Evolutionary conservation across 1,140 invertebrate species (phyloP).

Genomic region (Telenomus remus): DNA sequence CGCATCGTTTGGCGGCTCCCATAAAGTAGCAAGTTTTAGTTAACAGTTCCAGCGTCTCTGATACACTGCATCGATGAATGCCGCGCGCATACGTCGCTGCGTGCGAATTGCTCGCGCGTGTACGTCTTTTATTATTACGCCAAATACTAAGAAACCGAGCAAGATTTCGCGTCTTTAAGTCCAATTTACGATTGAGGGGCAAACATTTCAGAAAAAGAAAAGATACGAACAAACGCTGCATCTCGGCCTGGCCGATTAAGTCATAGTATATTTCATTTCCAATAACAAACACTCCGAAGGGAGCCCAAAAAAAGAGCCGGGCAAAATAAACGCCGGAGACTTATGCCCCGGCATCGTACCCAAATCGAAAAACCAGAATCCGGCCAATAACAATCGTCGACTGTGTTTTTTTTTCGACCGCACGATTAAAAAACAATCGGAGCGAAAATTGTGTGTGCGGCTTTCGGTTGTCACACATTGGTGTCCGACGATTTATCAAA

Average conservation of each 20-base stretch:
- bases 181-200: conserved; percentile 37
- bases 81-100: neutral
- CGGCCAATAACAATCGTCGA: conserved; percentile 8
- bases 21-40: conserved; percentile 30
- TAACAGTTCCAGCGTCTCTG: conserved; percentile 34
- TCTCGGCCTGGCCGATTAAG: conserved; percentile 38
- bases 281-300: conserved; percentile 10
- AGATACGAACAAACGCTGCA: no score
- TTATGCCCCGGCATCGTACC: neutral
- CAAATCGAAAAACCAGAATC: conserved; percentile 24
- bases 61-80: conserved; percentile 27
- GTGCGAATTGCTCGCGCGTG: conserved; percentile 2
- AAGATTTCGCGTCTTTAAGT: conserved; percentile 34
- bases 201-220: conserved; percentile 33
- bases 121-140: conserved; percentile 38
- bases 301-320: neutral
- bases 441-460: conserved; percentile 5
- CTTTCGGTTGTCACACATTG: conserved; percentile 3
- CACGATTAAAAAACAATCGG: conserved; percentile 24
- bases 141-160: conserved; percentile 24
- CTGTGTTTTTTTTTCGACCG: conserved; percentile 7
- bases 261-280: conserved; percentile 29
- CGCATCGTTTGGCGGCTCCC: conserved; percentile 24
- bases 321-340: neutral
- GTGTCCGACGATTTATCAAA: conserved; percentile 17